phyloP scores from a whole-genome alignment of 1,140 invertebrate genomes.

The Odontomachus brunneus region DNA sequence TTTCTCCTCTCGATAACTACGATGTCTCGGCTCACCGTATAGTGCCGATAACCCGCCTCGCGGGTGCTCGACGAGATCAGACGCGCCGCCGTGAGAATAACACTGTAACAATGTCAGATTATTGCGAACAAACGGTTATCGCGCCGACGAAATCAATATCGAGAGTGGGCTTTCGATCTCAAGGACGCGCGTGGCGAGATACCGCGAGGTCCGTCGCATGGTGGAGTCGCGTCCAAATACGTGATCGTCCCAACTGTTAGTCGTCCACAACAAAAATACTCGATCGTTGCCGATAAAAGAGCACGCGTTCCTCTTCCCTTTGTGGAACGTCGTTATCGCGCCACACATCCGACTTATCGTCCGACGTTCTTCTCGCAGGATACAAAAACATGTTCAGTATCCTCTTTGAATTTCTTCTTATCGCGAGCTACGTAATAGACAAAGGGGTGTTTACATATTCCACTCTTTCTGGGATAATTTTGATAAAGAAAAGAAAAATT shows the following conservation, averaged over 20 bases:
- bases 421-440: too few species aligned
- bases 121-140: slow-evolving; percentile 16
- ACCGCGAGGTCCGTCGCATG: not conserved
- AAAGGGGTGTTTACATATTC: too few species aligned
- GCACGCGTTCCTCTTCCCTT: too few species aligned
- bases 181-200: slow-evolving; percentile 20
- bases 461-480: too few species aligned
- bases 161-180: slow-evolving; percentile 31
- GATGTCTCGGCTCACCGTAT: slow-evolving; percentile 6
- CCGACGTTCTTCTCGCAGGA: too few species aligned
- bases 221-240: slow-evolving; percentile 3
- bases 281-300: slow-evolving; percentile 15
- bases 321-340: too few species aligned
- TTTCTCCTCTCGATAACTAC: not conserved
- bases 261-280: not conserved
- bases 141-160: slow-evolving; percentile 43
- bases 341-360: too few species aligned
- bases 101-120: slow-evolving; percentile 24
- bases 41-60: slow-evolving; percentile 29
- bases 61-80: slow-evolving; percentile 37
- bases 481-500: too few species aligned
- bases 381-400: too few species aligned
- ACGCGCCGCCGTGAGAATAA: slow-evolving; percentile 1
- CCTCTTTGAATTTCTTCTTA: too few species aligned
- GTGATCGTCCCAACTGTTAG: slow-evolving; percentile 33